Conservation (phyloP, 2,888 invertebrate genomes). For the Empis stercorea region DNA sequence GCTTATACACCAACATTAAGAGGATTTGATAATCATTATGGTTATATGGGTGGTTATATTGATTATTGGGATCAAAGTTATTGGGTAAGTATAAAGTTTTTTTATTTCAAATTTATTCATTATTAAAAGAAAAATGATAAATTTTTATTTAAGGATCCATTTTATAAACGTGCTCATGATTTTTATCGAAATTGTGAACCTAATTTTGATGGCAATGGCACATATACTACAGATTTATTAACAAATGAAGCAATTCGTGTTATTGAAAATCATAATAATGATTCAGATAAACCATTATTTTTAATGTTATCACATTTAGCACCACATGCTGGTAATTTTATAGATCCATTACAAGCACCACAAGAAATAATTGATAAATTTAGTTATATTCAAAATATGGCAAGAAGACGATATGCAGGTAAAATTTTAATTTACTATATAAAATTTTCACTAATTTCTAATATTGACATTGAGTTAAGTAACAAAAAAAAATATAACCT, state of each 20-base stretch:
- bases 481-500: too few relatives aligned
- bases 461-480: too few relatives aligned
- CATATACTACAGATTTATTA: constrained; percentile 58
- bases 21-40: constrained; percentile 71
- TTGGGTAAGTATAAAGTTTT: too few relatives aligned
- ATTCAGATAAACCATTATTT: constrained; percentile 52
- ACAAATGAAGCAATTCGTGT: constrained; percentile 49
- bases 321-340: constrained; percentile 61
- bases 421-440: constrained; percentile 10
- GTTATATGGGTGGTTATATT: constrained; percentile 70
- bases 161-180: constrained; percentile 36
- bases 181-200: constrained; percentile 39
- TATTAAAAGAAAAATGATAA: too few relatives aligned
- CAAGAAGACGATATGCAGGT: constrained; percentile 57
- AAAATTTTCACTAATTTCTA: not conserved
- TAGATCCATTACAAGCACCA: constrained; percentile 57
- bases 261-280: constrained; percentile 46
- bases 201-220: constrained; percentile 40
- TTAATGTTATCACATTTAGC: constrained; percentile 69
- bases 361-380: constrained; percentile 54
- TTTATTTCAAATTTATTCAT: too few relatives aligned
- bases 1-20: constrained; percentile 50
- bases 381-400: constrained; percentile 48
- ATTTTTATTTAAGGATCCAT: constrained; percentile 11
- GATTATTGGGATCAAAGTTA: constrained; percentile 61